phyloP scores from a whole-genome alignment of 2,797 vertebrate genomes.

The Chaenodraco wilsoni region DNA sequence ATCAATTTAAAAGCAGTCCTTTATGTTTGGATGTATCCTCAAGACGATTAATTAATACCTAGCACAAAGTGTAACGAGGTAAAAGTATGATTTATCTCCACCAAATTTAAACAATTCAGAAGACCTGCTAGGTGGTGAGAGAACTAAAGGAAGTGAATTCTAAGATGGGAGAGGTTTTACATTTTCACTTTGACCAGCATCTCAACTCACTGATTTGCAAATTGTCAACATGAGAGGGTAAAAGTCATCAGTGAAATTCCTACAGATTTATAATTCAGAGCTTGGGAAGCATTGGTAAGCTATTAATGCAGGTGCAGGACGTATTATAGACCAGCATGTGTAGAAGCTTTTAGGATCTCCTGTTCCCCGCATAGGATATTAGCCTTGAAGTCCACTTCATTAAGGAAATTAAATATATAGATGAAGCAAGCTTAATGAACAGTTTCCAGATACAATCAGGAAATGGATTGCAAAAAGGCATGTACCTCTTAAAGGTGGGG shows the following conservation, averaged over 20 bases:
- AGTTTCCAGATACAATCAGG: constrained; percentile 29
- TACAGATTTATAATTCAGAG: background rate
- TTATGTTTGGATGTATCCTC: too few relatives aligned
- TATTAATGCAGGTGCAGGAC: constrained; percentile 15
- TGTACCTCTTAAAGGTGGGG: background rate
- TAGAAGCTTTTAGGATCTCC: background rate
- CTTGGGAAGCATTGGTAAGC: background rate
- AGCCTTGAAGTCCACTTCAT: constrained; percentile 5
- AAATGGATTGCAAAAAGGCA: constrained; percentile 20
- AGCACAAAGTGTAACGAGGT: too few relatives aligned
- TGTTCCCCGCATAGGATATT: background rate
- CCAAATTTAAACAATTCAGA: background rate
- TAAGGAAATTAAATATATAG: background rate
- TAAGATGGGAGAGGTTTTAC: background rate
- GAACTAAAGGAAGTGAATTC: background rate
- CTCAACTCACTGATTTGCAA: constrained; percentile 20
- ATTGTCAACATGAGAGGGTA: constrained; percentile 1
- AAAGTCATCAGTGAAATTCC: constrained; percentile 30
- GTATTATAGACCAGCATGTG: background rate
- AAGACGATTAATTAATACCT: background rate
- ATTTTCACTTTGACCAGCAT: background rate
- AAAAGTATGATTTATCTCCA: background rate
- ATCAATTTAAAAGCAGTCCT: background rate
- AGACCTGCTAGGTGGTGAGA: background rate
- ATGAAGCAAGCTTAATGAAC: constrained; percentile 12